These are phyloP conservation scores for Drosophila mayaguana DNA, from an alignment of 2,888 invertebrate genomes.

Conservation along the genomic window DNA sequence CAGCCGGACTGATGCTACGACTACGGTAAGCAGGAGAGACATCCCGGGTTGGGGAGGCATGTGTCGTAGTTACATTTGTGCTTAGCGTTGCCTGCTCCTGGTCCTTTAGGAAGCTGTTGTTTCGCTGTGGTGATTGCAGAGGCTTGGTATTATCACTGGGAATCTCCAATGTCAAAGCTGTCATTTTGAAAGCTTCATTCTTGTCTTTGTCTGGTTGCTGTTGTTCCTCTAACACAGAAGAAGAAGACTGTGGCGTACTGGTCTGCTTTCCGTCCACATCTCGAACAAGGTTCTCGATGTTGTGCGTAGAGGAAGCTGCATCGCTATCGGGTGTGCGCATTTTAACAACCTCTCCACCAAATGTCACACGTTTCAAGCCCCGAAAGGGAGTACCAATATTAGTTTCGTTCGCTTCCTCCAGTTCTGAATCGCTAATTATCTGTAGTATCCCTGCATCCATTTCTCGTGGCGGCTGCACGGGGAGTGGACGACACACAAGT, in stretches of 20 bases:
- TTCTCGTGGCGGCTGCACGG: slow-evolving; percentile 53
- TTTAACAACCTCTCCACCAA: slow-evolving; percentile 95
- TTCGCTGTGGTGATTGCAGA: slow-evolving; percentile 46
- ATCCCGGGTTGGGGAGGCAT: slow-evolving; percentile 51
- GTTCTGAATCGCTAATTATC: slow-evolving; percentile 88
- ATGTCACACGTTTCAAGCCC: slow-evolving; percentile 91
- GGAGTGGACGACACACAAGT: slow-evolving; percentile 84
- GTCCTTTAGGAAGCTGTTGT: slow-evolving; percentile 11
- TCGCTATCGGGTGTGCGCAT: slow-evolving; percentile 94
- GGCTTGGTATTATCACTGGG: slow-evolving; percentile 84
- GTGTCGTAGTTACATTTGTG: slow-evolving; percentile 11
- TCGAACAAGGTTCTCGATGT: slow-evolving; percentile 22
- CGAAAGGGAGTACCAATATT: slow-evolving; percentile 84
- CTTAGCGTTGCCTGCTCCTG: not conserved
- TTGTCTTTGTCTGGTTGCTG: not conserved
- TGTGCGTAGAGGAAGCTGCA: slow-evolving; percentile 85
- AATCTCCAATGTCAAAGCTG: slow-evolving; percentile 81
- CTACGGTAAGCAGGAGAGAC: slow-evolving; percentile 71
- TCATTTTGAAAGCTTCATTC: slow-evolving; percentile 47
- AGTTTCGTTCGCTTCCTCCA: slow-evolving; percentile 82
- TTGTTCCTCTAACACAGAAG: not conserved
- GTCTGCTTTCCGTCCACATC: not conserved
- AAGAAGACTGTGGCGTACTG: not conserved
- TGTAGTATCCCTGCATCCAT: slow-evolving; percentile 86
- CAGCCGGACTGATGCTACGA: slow-evolving; percentile 86